Evolutionary conservation across 2,797 vertebrate species (phyloP).

Genomic region (Aldrovandia affinis): DNA sequence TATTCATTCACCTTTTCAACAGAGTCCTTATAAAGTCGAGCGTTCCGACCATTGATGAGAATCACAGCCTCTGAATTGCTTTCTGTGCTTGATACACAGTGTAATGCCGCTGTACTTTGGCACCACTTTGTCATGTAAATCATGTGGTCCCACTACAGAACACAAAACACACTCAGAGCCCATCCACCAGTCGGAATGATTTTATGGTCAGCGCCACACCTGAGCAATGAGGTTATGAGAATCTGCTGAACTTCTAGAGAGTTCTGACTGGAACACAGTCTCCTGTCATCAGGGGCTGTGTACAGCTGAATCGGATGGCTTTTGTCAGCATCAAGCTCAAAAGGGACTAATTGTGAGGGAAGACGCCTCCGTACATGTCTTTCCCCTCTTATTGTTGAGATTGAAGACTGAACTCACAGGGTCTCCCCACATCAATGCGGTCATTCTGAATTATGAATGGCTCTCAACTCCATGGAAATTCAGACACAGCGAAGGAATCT

Average conservation of each 20-base stretch:
- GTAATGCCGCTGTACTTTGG: not conserved
- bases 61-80: not conserved
- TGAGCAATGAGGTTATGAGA: constrained; percentile 35
- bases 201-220: constrained; percentile 21
- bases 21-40: not conserved
- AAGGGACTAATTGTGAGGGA: constrained; percentile 24
- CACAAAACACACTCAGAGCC: constrained; percentile 1
- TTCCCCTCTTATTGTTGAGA: constrained; percentile 3
- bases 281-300: not conserved
- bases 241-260: constrained; percentile 23
- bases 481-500: not conserved
- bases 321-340: constrained; percentile 23
- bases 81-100: not conserved
- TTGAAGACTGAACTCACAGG: not conserved
- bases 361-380: constrained; percentile 5
- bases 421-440: not conserved
- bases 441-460: constrained; percentile 24
- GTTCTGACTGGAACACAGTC: not conserved
- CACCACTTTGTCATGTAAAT: constrained; percentile 36
- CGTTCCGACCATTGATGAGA: not conserved
- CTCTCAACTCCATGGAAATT: constrained; percentile 17
- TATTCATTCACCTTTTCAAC: not conserved
- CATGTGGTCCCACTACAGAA: constrained; percentile 11
- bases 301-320: not conserved
- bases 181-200: constrained; percentile 2